These are phyloP conservation scores for Rhynchonema sp. DNA, from an alignment of 2,888 invertebrate genomes.

Conservation along the genomic window DNA sequence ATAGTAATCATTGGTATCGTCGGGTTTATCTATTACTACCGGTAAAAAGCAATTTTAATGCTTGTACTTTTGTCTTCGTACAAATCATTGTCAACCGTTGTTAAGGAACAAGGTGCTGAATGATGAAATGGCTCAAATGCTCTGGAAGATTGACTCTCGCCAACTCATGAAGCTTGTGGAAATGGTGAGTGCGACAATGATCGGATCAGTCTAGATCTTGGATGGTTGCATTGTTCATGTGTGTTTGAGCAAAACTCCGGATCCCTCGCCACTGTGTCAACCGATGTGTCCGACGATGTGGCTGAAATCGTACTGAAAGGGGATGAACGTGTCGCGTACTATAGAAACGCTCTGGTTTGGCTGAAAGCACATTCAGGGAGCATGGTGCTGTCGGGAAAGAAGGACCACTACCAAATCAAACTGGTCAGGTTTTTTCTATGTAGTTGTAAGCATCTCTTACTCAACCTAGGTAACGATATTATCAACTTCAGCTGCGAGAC, in stretches of 20 bases:
- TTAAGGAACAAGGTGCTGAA: background rate
- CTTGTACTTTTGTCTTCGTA: too few relatives aligned
- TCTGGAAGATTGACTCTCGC: slow-evolving; percentile 2
- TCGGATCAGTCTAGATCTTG: background rate
- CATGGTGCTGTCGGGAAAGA: background rate
- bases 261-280: slow-evolving; percentile 1
- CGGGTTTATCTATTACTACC: background rate
- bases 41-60: background rate
- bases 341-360: slow-evolving; percentile 2
- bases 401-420: slow-evolving; percentile 5
- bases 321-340: slow-evolving; percentile 2
- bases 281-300: slow-evolving; percentile 5
- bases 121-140: slow-evolving; percentile 7
- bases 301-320: slow-evolving; percentile 6
- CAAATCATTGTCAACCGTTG: too few relatives aligned
- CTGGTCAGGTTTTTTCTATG: background rate
- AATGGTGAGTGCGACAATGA: background rate
- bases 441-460: background rate
- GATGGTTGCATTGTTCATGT: background rate
- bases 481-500: slow-evolving; percentile 3
- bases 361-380: slow-evolving; percentile 1
- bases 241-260: slow-evolving; percentile 4
- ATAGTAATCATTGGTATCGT: background rate
- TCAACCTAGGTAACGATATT: too few relatives aligned
- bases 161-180: slow-evolving; percentile 2